Evolutionary conservation across 2,797 vertebrate genomes (phyloP).

Genomic region (Coregonus ussuriensis): DNA sequence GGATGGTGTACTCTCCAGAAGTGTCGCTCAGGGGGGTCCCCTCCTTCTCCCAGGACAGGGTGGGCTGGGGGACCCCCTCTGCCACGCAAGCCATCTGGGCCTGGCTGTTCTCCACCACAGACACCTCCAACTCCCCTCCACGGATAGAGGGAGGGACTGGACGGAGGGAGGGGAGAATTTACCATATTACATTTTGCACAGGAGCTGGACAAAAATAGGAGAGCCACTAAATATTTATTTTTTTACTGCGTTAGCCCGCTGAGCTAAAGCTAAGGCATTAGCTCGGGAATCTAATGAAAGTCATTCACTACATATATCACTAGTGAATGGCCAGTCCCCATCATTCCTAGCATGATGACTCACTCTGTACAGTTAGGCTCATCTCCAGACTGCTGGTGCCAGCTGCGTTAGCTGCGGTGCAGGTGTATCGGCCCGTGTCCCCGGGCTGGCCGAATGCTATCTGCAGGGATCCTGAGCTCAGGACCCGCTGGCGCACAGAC

Average conservation of each 20-base stretch:
- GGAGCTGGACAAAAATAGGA: not conserved
- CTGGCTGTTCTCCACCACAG: slow-evolving; percentile 77
- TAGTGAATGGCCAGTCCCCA: not conserved
- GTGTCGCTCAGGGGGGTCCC: slow-evolving; percentile 69
- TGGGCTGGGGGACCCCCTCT: slow-evolving; percentile 87
- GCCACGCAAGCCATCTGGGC: slow-evolving; percentile 81
- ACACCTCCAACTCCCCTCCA: slow-evolving; percentile 68
- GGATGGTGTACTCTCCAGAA: slow-evolving; percentile 77
- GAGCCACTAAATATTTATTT: no score
- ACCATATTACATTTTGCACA: not conserved
- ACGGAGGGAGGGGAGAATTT: not conserved
- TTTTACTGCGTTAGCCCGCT: not conserved
- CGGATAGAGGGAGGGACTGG: slow-evolving; percentile 90
- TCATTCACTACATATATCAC: not conserved
- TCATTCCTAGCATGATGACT: slow-evolving; percentile 45
- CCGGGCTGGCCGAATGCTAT: slow-evolving; percentile 82
- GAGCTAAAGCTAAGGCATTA: not conserved
- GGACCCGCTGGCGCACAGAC: slow-evolving; percentile 78
- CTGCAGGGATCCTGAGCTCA: slow-evolving; percentile 87
- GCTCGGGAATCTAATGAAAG: no score
- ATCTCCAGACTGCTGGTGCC: slow-evolving; percentile 79
- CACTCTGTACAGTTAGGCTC: slow-evolving; percentile 85
- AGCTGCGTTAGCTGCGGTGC: slow-evolving; percentile 84
- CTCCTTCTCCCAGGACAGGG: slow-evolving; percentile 85
- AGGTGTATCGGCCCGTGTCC: slow-evolving; percentile 86